These are phyloP conservation scores for Oscheius sp. DNA, from an alignment of 1,140 invertebrate genomes.

Conservation along the genomic window DNA sequence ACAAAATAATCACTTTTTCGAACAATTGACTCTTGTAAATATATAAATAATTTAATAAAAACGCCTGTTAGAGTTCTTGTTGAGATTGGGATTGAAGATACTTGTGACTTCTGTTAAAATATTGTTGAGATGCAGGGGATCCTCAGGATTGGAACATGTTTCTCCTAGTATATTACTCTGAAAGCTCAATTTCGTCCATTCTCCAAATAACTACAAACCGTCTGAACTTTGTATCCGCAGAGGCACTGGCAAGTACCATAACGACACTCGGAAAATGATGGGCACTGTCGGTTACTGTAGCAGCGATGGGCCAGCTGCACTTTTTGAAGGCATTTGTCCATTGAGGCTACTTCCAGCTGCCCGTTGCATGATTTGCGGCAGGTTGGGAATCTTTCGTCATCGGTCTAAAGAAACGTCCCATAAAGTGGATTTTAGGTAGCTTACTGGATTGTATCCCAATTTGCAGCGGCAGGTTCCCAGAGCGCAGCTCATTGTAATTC, in stretches of 20 bases:
- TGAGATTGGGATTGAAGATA: not conserved
- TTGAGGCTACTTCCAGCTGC: slow-evolving; percentile 48
- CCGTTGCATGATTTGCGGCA: slow-evolving; percentile 52
- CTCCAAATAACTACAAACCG: not conserved
- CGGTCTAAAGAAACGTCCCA: slow-evolving; percentile 44
- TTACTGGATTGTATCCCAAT: slow-evolving; percentile 42
- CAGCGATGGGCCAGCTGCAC: slow-evolving; percentile 48
- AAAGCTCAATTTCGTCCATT: slow-evolving; percentile 32
- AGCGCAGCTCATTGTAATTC: slow-evolving; percentile 54
- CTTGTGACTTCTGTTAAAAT: not conserved
- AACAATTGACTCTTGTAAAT: too few relatives aligned
- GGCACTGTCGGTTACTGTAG: slow-evolving; percentile 54
- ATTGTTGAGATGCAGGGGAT: not conserved
- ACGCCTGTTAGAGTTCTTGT: not conserved
- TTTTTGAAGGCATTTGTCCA: slow-evolving; percentile 52
- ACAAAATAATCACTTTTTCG: too few relatives aligned
- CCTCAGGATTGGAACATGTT: not conserved
- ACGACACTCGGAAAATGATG: slow-evolving; percentile 52
- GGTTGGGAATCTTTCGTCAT: slow-evolving; percentile 59
- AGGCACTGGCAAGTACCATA: slow-evolving; percentile 59
- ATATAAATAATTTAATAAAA: too few relatives aligned
- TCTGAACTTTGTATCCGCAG: slow-evolving; percentile 50
- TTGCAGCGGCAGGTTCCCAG: slow-evolving; percentile 48
- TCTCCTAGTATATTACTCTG: not conserved
- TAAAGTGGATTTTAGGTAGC: not conserved